Evolutionary conservation across 1,140 invertebrate genomes (phyloP).

Genomic region (Pseudomyrmex concolor): DNA sequence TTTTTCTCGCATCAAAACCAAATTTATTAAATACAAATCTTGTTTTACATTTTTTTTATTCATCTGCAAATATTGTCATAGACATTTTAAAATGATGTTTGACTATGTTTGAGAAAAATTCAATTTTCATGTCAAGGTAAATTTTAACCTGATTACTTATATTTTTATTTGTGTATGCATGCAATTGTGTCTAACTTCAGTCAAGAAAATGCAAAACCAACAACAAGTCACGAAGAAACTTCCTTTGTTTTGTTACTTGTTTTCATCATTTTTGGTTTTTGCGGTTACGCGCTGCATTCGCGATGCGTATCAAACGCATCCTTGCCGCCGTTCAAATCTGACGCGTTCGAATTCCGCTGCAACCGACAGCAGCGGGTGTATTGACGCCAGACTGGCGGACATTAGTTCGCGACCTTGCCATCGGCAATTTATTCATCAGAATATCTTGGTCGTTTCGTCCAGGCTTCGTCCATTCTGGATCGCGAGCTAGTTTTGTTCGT

Average conservation of each 20-base stretch:
- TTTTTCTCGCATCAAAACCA: background rate
- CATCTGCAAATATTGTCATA: background rate
- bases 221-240: background rate
- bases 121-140: background rate
- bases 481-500: background rate
- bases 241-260: background rate
- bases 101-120: background rate
- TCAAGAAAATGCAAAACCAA: background rate
- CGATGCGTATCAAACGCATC: conserved; percentile 31
- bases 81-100: background rate
- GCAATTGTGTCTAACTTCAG: conserved; percentile 27
- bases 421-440: conserved; percentile 69
- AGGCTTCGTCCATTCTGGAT: conserved; percentile 44
- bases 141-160: conserved; percentile 34
- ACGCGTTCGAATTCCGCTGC: conserved; percentile 23
- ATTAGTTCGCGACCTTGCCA: conserved; percentile 70
- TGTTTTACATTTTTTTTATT: background rate
- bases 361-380: conserved; percentile 59
- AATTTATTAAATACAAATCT: background rate
- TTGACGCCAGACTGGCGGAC: conserved; percentile 71
- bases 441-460: conserved; percentile 59
- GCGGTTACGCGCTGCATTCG: background rate
- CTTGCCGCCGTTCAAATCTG: conserved; percentile 21
- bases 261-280: background rate
- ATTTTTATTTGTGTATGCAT: background rate